Base-by-base conservation (phyloP, 2,113 vertebrate genomes). In the human region DNA sequence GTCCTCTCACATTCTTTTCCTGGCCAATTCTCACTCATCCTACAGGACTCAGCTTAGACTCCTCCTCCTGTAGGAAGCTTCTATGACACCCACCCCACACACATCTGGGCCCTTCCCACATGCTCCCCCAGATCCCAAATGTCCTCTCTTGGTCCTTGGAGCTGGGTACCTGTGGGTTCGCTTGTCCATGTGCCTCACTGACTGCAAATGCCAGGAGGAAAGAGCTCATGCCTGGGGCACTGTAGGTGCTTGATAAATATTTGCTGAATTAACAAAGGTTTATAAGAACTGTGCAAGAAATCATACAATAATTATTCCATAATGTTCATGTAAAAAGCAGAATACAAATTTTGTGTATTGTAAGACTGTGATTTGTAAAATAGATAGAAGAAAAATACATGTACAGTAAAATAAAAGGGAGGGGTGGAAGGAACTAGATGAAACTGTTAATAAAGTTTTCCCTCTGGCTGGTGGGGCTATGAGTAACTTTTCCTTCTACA, bases 311-410 rank as follows among this genome's bases (percentile, higher is more conserved):
- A 20, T 32, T 73, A 55, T 79, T 87, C 61, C 55, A 1, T 85
- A 64, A 59, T 16, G 12, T 48, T 80, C 38, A 64, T 81, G 13
- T 35, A 55, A 92, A 97, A 86, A 70, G 13, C 5, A 70, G 80
- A 81, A 66, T 30, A 75, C 38, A 57, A 75, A 38, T 20, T 57
- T 80, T 81, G 20, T 45, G 10, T 59, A 50, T 43, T 38, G n/a
- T 40, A 40, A 89, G 57, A 82, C 38, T 90, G 11, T 14, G 50
- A 80, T 82, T 93, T 88, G 5, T 43, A 66, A 96, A 95, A 82
- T 73, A 90, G 70, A 82, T 73, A 90, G 70, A 94, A 76, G 72
- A 45, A 82, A 89, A 88, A 61, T n/a, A 20, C 78, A n/a, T 32
- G 9, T 18, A 78, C 35, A 20, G 27, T 75, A 64, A 35, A 84